Evolutionary conservation across 2,888 invertebrate genomes (phyloP).

Genomic region (Gymnocheta viridis): DNA sequence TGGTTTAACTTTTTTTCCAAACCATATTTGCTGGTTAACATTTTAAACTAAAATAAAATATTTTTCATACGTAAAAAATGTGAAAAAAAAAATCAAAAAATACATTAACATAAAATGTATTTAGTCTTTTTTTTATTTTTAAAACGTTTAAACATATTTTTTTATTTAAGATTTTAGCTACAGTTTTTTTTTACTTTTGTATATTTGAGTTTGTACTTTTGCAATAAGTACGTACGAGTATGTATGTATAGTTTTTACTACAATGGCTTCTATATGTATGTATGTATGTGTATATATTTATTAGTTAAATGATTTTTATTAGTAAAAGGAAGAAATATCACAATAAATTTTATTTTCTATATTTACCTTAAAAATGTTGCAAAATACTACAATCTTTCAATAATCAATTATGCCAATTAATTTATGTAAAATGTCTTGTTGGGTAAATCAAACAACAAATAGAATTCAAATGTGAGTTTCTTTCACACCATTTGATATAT

Average conservation of each 20-base stretch:
- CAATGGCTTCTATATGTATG: neutral
- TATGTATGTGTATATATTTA: neutral
- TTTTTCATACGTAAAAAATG: no score
- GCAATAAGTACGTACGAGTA: no score
- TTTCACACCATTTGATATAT: neutral
- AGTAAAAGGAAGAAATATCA: neutral
- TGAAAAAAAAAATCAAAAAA: no score
- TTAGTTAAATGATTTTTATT: neutral
- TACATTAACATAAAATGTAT: no score
- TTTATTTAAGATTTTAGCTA: neutral
- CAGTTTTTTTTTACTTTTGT: neutral
- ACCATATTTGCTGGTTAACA: no score
- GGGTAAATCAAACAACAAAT: neutral
- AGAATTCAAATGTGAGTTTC: neutral
- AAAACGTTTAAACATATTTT: no score
- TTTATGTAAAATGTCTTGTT: conserved; percentile 5
- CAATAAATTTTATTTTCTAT: neutral
- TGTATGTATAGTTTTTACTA: neutral
- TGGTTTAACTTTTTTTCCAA: no score
- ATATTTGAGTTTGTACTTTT: neutral
- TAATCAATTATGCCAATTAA: neutral
- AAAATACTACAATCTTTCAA: neutral
- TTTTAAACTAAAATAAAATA: no score
- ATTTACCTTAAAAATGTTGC: neutral
- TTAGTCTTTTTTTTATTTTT: no score